Conservation (phyloP, 2,888 invertebrate species). For the Drosophila anceps region DNA sequence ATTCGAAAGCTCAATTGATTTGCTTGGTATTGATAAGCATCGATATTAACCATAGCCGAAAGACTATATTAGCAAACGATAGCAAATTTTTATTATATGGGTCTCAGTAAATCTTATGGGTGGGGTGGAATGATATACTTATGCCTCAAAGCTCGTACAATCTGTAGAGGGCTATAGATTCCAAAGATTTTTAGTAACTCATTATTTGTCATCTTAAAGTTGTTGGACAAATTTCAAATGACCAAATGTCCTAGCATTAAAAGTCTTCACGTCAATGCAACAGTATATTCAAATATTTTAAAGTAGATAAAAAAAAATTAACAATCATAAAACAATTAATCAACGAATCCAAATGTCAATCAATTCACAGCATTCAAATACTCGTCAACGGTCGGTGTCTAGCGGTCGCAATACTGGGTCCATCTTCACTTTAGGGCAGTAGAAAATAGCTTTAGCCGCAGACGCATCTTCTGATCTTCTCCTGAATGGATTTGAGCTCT, state of each 20-base stretch:
- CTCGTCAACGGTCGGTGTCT: not conserved
- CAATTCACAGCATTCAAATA: not conserved
- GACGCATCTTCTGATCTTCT: constrained; percentile 30
- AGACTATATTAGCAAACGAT: no score
- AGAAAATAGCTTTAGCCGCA: constrained; percentile 15
- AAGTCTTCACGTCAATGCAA: constrained; percentile 1
- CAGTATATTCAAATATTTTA: not conserved
- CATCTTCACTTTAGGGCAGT: not conserved
- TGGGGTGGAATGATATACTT: no score
- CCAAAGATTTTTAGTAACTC: no score
- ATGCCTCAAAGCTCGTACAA: no score
- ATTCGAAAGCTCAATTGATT: no score
- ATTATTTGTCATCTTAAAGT: no score
- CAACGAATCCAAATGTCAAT: constrained; percentile 4
- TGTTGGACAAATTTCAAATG: no score
- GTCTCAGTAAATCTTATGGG: no score
- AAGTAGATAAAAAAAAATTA: constrained; percentile 7
- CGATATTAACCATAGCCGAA: no score
- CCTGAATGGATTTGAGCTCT: constrained; percentile 1
- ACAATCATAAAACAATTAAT: not conserved
- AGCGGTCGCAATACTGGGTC: constrained; percentile 1
- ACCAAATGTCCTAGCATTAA: not conserved
- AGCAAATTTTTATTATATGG: no score
- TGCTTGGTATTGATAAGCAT: no score
- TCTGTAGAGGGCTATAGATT: no score